Evolutionary conservation across 2,113 vertebrate species (phyloP), one percentile per base, ranked within the genome.

Genomic region (Clarias batrachus): DNA sequence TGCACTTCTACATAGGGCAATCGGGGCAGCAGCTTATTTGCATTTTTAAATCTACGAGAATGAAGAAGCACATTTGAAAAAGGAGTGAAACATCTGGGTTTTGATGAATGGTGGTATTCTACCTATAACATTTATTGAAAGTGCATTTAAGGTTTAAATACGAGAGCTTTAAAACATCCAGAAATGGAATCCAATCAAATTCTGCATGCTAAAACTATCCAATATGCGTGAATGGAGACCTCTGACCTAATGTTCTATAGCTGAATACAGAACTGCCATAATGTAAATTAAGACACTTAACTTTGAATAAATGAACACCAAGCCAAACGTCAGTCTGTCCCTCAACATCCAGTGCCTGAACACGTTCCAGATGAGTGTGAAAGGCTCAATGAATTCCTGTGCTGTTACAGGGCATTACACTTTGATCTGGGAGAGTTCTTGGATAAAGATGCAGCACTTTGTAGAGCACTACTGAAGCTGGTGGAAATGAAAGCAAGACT

Each of bases 401-500:
- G 37, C 54, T 81, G 56, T 81, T 86, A 73, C 66, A 81, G 56
- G 66, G 11, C 79, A 33, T 16, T 48, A 62, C 6, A 41, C 41
- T 65, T 33, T 66, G 74, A 68, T 62, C 19, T 41, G 21, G 8
- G 16, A 60, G 8, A 52, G 37, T 12, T 56, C 63, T 66, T n/a
- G 25, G 4, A 30, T 57, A 62, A 78, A 52, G 14, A 60, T 37
- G 85, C 33, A 33, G 7, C 63, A 86, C 23, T 86, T 86, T 73
- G 33, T 48, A 57, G 9, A 41, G 25, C 66, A 86, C 4, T 2
- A 14, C 13, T 60, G 25, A 81, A 59, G 16, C 77, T 30, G 54
- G 85, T 68, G 81, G 81, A 66, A 82, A 82, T 82, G 41, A 82
- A 82, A 52, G 81, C 81, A 82, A 62, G 81, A n/a, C 41, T 52